Evolutionary conservation across 2,888 invertebrate species (phyloP).

Genomic region (Melipona beecheii): DNA sequence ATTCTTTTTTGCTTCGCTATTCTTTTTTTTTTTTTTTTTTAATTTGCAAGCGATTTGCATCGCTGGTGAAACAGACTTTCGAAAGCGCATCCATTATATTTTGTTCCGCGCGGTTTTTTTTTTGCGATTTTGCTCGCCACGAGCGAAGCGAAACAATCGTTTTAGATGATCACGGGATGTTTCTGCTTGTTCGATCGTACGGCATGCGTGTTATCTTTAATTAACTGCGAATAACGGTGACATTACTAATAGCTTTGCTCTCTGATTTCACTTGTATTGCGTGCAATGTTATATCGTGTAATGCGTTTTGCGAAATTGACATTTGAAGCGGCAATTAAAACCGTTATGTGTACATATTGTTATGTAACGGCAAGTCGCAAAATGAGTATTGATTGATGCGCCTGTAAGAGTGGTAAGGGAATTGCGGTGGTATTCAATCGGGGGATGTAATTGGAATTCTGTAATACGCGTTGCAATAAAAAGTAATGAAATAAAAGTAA

Average conservation of each 20-base stretch:
- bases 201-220: not conserved
- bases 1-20: no score
- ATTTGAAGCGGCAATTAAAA: slow-evolving; percentile 1
- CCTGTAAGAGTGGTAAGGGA: not conserved
- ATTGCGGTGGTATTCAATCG: not conserved
- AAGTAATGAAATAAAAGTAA: no score
- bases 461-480: not conserved
- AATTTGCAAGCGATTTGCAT: not conserved
- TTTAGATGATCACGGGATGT: no score
- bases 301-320: not conserved
- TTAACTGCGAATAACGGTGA: slow-evolving; percentile 5
- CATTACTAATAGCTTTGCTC: not conserved
- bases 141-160: not conserved
- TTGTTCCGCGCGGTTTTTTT: not conserved
- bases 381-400: not conserved
- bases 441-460: not conserved
- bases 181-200: not conserved
- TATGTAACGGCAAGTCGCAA: not conserved
- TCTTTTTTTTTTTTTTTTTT: not conserved
- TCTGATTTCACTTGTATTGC: not conserved
- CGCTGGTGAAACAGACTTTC: not conserved
- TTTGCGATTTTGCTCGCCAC: not conserved
- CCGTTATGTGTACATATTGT: not conserved
- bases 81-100: not conserved
- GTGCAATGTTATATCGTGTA: not conserved